Evolutionary conservation across 2,113 vertebrate species (phyloP).

Genomic region (Strix uralensis): DNA sequence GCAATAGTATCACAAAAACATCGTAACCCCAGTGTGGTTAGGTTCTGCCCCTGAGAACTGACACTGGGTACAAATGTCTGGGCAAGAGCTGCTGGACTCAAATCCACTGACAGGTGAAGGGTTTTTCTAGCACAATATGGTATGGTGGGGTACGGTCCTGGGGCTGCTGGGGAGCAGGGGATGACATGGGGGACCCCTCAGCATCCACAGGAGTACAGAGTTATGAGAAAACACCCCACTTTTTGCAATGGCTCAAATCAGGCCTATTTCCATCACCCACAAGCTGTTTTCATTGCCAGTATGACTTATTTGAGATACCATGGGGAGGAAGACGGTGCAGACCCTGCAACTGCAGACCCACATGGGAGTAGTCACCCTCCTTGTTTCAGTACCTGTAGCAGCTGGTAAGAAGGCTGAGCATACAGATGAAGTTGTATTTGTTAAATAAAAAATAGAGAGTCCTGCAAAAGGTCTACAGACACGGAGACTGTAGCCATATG

Average conservation of each 20-base stretch:
- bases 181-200: background rate
- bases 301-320: background rate
- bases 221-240: background rate
- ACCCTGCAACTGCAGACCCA: background rate
- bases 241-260: background rate
- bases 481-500: background rate
- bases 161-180: background rate
- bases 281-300: background rate
- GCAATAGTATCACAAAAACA: background rate
- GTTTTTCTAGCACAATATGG: background rate
- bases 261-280: background rate
- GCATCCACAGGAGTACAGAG: background rate
- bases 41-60: background rate
- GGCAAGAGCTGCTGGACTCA: background rate
- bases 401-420: background rate
- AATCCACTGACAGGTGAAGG: background rate
- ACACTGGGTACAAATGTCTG: background rate
- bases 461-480: background rate
- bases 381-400: background rate
- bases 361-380: background rate
- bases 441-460: background rate
- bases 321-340: background rate
- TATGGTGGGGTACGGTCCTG: background rate
- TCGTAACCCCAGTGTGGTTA: rapidly evolving
- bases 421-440: background rate